Conservation (phyloP, 2,113 vertebrate genomes). For the Lagopus muta region DNA sequence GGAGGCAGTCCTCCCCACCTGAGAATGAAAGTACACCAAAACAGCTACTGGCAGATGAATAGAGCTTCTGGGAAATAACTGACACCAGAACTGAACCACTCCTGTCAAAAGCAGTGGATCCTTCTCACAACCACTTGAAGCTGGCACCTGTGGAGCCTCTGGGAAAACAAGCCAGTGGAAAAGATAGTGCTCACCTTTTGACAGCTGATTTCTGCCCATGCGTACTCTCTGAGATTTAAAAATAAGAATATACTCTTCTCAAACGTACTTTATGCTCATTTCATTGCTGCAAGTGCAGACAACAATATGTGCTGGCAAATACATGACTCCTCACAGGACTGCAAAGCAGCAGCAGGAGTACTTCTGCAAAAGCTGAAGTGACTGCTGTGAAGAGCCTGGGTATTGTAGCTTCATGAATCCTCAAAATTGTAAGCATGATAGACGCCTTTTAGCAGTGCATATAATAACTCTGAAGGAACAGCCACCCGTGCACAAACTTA, state of each 20-base stretch:
- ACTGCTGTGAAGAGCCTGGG: not conserved
- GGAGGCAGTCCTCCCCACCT: not conserved
- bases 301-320: not conserved
- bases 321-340: not conserved
- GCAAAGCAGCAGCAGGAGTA: not conserved
- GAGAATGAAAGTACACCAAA: not conserved
- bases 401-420: not conserved
- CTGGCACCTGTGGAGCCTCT: not conserved
- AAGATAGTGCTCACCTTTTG: not conserved
- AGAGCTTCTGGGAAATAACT: not conserved
- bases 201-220: not conserved
- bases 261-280: not conserved
- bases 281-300: not conserved
- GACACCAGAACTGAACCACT: not conserved
- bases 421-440: not conserved
- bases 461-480: not conserved
- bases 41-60: not conserved
- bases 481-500: not conserved
- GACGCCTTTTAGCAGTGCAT: not conserved
- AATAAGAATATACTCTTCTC: not conserved
- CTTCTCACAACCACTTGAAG: not conserved
- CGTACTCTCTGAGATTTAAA: not conserved
- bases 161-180: not conserved
- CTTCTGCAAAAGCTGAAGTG: not conserved
- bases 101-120: not conserved